Evolutionary conservation across 1,140 invertebrate genomes (phyloP), one percentile per base, ranked within the genome.

Genomic region (Venturia canescens): DNA sequence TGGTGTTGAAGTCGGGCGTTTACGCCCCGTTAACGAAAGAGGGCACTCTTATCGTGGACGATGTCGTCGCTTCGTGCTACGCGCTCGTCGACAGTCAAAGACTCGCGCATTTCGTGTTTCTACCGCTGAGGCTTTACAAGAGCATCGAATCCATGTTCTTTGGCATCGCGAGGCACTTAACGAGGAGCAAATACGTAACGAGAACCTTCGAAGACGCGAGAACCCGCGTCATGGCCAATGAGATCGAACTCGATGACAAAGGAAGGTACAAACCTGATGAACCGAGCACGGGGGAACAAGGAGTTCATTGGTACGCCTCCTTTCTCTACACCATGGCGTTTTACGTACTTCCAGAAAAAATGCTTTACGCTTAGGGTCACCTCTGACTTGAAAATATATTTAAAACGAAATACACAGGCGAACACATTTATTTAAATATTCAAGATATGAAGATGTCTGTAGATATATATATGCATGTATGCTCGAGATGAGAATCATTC

Each of bases 1-100:
- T 93, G 18, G 92, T 94, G 13, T 88, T 93, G 1, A 92, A 93
- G 23, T 91, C 91, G 38, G 98, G 98, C 11, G 95, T 98, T 1
- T 98, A 94, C 87, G 98, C 98, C 1, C 98, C 98, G 0, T 92
- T 99, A 16, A 99, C 98, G 0, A 90, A 90, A 21, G 94, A 94
- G 13, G 98, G 98, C 0, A 99, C 96, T 29, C 92, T 99, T 15
- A 93, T 99, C 29, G 97, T 99, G 0, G 95, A 99, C 89, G 96
- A 96, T 80, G 95, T 98, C 4, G 93, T 98, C 0, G 97, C 97
- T 1, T 99, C 98, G 0, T 99, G 98, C 89, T 99, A 99, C 92
- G 98, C 98, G 0, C 92, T 98, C 13, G 93, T 99, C 18, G 93
- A 96, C 88, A 97, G 96, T 90, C 97, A 98, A 84, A 89, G 90